Evolutionary conservation across 1,140 invertebrate species (phyloP).

Genomic region (Adoxophyes honmai): DNA sequence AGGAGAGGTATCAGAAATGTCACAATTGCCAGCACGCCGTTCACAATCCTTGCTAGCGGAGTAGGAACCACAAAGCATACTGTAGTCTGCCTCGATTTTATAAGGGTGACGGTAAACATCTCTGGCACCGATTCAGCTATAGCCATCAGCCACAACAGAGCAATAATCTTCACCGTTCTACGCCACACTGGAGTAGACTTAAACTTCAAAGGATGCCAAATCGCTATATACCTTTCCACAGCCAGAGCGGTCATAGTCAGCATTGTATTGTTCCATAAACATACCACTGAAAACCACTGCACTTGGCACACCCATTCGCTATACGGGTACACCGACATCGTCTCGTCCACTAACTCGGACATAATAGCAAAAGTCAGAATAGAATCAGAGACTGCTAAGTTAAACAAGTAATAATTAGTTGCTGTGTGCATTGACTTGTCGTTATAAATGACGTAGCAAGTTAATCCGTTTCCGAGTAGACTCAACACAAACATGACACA

Average conservation of each 20-base stretch:
- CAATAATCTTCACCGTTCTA: conserved; percentile 49
- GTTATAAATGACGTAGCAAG: conserved; percentile 89
- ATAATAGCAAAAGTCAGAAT: conserved; percentile 44
- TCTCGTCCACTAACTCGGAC: conserved; percentile 31
- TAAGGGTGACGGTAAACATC: conserved; percentile 38
- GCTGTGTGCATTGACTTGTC: conserved; percentile 90
- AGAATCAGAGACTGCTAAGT: conserved; percentile 91
- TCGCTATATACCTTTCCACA: conserved; percentile 58
- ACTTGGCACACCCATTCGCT: conserved; percentile 42
- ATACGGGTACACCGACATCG: conserved; percentile 23
- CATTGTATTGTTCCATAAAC: conserved; percentile 55
- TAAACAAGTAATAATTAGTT: conserved; percentile 92
- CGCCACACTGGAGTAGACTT: conserved; percentile 38
- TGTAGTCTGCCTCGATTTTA: conserved; percentile 30
- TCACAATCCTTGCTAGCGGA: conserved; percentile 38
- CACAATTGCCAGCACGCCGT: conserved; percentile 40
- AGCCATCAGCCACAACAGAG: conserved; percentile 45
- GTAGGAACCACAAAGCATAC: conserved; percentile 51
- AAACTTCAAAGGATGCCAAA: conserved; percentile 49
- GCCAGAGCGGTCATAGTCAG: conserved; percentile 55
- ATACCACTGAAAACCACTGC: conserved; percentile 44
- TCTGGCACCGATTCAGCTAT: conserved; percentile 50
- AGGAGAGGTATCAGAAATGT: conserved; percentile 52
- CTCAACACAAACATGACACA: conserved; percentile 85
- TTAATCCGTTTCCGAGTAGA: conserved; percentile 88